Evolutionary conservation across 1,140 invertebrate genomes (phyloP).

Genomic region (Drosophila funebris): DNA sequence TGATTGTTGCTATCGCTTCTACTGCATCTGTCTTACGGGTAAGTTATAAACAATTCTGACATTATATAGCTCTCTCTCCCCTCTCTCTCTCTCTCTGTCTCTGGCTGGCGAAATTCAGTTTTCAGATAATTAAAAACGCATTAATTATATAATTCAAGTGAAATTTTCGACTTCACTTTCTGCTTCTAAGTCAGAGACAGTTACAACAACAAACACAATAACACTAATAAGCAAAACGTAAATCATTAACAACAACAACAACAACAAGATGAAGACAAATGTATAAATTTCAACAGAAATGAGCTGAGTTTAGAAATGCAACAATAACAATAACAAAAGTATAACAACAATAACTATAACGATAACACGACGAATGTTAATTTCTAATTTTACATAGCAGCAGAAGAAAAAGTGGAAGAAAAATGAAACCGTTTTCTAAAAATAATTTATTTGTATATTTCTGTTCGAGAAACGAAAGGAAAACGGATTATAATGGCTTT

Average conservation of each 20-base stretch:
- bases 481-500: slow-evolving; percentile 50
- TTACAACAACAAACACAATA: slow-evolving; percentile 30
- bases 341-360: slow-evolving; percentile 3
- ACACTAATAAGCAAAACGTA: slow-evolving; percentile 58
- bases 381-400: slow-evolving; percentile 47
- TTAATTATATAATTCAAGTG: slow-evolving; percentile 79
- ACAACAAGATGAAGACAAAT: slow-evolving; percentile 11
- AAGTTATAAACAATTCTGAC: slow-evolving; percentile 41
- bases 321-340: slow-evolving; percentile 25
- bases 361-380: slow-evolving; percentile 6
- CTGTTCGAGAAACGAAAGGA: slow-evolving; percentile 51
- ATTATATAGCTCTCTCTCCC: slow-evolving; percentile 5
- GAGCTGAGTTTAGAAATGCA: slow-evolving; percentile 32
- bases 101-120: slow-evolving; percentile 36
- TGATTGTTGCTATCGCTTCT: slow-evolving; percentile 32
- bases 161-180: slow-evolving; percentile 72
- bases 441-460: slow-evolving; percentile 57
- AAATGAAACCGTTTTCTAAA: slow-evolving; percentile 77
- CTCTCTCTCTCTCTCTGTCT: not conserved
- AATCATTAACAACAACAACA: slow-evolving; percentile 60
- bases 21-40: slow-evolving; percentile 28
- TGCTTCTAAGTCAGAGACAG: slow-evolving; percentile 55
- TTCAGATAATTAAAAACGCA: slow-evolving; percentile 65
- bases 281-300: slow-evolving; percentile 58
- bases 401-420: slow-evolving; percentile 30